phyloP scores from a whole-genome alignment of 2,797 vertebrate species.

The Crocodylus rhombifer region DNA sequence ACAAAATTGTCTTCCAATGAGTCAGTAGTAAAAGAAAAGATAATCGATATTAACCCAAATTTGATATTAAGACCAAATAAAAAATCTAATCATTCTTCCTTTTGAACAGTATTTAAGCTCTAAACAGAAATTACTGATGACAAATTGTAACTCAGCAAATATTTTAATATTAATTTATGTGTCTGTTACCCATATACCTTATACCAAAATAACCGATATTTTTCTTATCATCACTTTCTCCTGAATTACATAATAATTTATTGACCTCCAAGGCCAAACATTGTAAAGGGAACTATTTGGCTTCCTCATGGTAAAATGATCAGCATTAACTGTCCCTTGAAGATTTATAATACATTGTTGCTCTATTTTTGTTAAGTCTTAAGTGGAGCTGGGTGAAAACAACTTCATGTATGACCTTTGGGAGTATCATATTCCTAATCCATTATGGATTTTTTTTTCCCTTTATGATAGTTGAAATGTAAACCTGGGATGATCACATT shows the following conservation, averaged over 20 bases:
- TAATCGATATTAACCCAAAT: conserved; percentile 75
- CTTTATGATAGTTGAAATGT: background rate
- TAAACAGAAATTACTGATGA: conserved; percentile 63
- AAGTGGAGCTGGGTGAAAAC: conserved; percentile 6
- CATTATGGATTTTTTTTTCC: conserved; percentile 8
- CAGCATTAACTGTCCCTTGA: conserved; percentile 6
- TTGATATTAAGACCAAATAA: conserved; percentile 66
- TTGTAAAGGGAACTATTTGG: conserved; percentile 46
- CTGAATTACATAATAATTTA: conserved; percentile 40
- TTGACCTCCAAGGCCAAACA: conserved; percentile 53
- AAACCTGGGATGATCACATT: background rate
- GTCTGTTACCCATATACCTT: conserved; percentile 33
- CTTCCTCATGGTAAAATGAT: conserved; percentile 51
- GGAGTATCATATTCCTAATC: background rate
- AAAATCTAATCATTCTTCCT: conserved; percentile 68
- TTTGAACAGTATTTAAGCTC: conserved; percentile 63
- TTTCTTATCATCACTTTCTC: conserved; percentile 60
- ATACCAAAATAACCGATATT: conserved; percentile 60
- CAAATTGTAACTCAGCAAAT: conserved; percentile 66
- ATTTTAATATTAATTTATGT: conserved; percentile 63
- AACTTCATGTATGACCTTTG: conserved; percentile 1
- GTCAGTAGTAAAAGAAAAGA: conserved; percentile 55
- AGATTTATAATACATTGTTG: conserved; percentile 32
- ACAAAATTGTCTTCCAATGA: conserved; percentile 62
- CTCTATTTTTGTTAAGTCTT: conserved; percentile 43